Percentiles rank a stretch among this genome's conserved stretches.
phyloP scores from a whole-genome alignment of 2,888 invertebrate species.

The Oasisia sp. region DNA sequence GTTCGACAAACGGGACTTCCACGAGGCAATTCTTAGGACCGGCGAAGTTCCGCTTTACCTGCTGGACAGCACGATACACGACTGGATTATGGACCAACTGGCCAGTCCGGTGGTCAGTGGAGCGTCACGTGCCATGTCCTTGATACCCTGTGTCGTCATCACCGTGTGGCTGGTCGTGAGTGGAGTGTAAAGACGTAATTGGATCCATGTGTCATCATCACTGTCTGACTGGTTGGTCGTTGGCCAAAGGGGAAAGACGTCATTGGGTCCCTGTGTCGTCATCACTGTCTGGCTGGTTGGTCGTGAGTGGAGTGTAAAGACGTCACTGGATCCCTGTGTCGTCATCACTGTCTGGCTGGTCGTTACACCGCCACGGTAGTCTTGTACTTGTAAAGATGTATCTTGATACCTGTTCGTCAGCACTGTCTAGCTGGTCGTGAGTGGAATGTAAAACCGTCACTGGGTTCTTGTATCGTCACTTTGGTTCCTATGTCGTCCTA shows the following conservation, averaged over 20 bases:
- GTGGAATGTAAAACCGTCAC: background rate
- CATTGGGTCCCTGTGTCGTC: background rate
- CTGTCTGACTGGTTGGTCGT: background rate
- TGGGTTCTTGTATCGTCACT: background rate
- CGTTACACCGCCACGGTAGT: too few relatives aligned
- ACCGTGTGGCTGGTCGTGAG: background rate
- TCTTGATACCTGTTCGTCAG: background rate
- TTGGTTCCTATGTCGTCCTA: too few relatives aligned
- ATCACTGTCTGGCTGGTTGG: background rate
- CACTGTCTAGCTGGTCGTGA: background rate
- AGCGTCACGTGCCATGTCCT: background rate
- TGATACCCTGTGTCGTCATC: background rate
- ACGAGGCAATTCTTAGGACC: conserved; percentile 55
- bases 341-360: background rate
- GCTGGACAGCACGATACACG: background rate
- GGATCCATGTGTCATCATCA: background rate
- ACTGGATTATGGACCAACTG: background rate
- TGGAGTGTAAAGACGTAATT: background rate
- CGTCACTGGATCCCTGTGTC: background rate
- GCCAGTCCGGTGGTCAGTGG: background rate
- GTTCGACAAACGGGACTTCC: conserved; percentile 61
- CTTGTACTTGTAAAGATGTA: too few relatives aligned
- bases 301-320: background rate
- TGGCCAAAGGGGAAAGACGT: background rate
- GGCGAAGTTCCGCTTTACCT: conserved; percentile 50